Evolutionary conservation across 1,140 invertebrate species (phyloP).

Genomic region (Camponotus floridanus): DNA sequence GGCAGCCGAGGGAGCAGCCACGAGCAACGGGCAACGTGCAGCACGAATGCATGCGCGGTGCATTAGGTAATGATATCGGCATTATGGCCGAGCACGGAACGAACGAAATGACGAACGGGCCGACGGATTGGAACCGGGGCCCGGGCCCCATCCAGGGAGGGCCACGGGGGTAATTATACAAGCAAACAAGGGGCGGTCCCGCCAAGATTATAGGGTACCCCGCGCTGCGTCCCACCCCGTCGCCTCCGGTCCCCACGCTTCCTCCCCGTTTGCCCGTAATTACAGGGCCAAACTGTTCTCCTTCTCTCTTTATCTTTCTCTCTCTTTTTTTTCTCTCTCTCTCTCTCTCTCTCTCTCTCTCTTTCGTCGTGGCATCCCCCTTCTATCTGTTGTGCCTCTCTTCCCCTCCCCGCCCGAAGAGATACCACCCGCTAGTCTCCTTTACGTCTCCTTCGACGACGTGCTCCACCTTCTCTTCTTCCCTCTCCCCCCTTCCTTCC

Average conservation of each 20-base stretch:
- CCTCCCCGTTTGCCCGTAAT: constrained; percentile 80
- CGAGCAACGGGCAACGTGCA: constrained; percentile 45
- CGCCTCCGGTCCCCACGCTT: constrained; percentile 69
- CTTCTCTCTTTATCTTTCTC: background rate
- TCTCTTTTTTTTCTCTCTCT: no score
- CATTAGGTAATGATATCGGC: constrained; percentile 83
- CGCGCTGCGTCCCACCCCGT: constrained; percentile 52
- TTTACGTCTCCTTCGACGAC: constrained; percentile 38
- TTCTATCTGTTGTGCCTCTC: constrained; percentile 23
- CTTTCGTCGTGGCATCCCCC: constrained; percentile 28
- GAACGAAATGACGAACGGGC: constrained; percentile 77
- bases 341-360: no score
- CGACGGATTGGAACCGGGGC: constrained; percentile 78
- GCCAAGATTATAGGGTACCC: constrained; percentile 82
- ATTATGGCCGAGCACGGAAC: constrained; percentile 79
- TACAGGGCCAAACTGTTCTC: constrained; percentile 82
- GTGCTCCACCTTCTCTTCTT: background rate
- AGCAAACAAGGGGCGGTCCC: constrained; percentile 84
- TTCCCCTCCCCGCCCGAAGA: constrained; percentile 21
- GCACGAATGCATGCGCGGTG: constrained; percentile 73
- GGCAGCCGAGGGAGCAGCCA: constrained; percentile 47
- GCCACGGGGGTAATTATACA: constrained; percentile 83
- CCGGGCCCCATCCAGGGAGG: constrained; percentile 80
- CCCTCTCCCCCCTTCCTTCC: background rate
- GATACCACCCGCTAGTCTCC: constrained; percentile 74